phyloP scores from a whole-genome alignment of 2,888 invertebrate species.

The Neocrepidodera transversa region DNA sequence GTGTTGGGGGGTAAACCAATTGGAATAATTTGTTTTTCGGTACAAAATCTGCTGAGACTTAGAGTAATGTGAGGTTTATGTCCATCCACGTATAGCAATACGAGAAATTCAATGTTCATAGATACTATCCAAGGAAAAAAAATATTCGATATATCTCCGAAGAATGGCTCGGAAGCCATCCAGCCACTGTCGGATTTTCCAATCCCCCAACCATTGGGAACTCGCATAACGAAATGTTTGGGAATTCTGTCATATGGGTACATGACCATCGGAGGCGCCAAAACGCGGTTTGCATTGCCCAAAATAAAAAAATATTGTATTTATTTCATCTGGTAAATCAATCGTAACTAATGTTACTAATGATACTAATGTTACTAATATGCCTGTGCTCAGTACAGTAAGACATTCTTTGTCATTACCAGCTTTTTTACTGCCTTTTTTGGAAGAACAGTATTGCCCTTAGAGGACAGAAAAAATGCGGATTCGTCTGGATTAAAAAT shows the following conservation, averaged over 20 bases:
- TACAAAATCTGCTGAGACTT: slow-evolving; percentile 17
- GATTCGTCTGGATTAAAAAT: too few species aligned
- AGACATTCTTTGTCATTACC: too few species aligned
- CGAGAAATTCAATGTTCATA: too few species aligned
- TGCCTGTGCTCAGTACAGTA: too few species aligned
- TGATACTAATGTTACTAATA: too few species aligned
- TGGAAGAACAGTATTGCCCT: too few species aligned
- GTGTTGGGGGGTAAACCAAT: slow-evolving; percentile 15
- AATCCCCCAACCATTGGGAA: slow-evolving; percentile 14
- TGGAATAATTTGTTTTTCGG: slow-evolving; percentile 14
- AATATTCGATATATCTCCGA: slow-evolving; percentile 7
- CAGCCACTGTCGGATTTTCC: slow-evolving; percentile 19
- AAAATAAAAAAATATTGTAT: too few species aligned
- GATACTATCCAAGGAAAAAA: slow-evolving; percentile 15
- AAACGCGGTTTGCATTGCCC: not conserved
- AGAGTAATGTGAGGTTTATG: slow-evolving; percentile 13
- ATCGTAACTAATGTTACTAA: too few species aligned
- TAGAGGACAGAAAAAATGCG: too few species aligned
- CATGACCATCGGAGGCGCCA: not conserved
- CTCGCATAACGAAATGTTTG: not conserved
- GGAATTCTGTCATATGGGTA: not conserved
- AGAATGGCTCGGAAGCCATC: slow-evolving; percentile 21
- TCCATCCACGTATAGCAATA: slow-evolving; percentile 15
- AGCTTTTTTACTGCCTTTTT: too few species aligned
- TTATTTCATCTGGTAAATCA: too few species aligned